A percentile compares a stretch with the other conserved stretches of the same genome.
Conservation (phyloP, 2,113 vertebrate species). For the Sinocyclocheilus anshuiensis region DNA sequence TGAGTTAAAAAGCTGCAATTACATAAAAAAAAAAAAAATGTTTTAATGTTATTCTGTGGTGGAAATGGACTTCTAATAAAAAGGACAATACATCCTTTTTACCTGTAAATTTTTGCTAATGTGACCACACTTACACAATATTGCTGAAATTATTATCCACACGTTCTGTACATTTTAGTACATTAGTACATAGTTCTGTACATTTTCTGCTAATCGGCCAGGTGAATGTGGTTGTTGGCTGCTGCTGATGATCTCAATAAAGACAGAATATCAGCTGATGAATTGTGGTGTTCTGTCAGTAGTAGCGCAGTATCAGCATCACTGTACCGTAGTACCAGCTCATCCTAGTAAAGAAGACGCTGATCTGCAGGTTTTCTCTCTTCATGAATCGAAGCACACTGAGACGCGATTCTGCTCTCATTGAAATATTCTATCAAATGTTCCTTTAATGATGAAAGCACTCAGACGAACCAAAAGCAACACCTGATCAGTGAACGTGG, state of each 20-base stretch:
- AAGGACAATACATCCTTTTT: too few relatives aligned
- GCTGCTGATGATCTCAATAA: background rate
- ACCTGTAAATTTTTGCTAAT: background rate
- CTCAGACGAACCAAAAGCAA: background rate
- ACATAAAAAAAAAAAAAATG: too few relatives aligned
- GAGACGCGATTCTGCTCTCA: background rate
- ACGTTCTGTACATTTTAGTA: background rate
- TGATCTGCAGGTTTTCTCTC: background rate
- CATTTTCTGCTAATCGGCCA: background rate
- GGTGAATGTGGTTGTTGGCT: background rate
- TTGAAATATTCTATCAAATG: background rate
- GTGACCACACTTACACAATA: background rate
- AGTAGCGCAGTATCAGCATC: too few relatives aligned
- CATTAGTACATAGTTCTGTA: too few relatives aligned
- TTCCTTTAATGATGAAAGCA: background rate
- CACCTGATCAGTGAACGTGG: conserved; percentile 22
- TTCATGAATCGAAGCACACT: background rate
- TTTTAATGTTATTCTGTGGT: background rate
- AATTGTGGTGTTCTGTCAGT: too few relatives aligned
- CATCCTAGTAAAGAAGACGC: background rate
- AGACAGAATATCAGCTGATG: background rate
- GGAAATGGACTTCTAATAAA: background rate
- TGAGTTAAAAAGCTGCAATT: too few relatives aligned
- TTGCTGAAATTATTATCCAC: background rate
- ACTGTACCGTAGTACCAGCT: background rate